Conservation (phyloP, 2,797 vertebrate species). For the Champsocephalus gunnari region DNA sequence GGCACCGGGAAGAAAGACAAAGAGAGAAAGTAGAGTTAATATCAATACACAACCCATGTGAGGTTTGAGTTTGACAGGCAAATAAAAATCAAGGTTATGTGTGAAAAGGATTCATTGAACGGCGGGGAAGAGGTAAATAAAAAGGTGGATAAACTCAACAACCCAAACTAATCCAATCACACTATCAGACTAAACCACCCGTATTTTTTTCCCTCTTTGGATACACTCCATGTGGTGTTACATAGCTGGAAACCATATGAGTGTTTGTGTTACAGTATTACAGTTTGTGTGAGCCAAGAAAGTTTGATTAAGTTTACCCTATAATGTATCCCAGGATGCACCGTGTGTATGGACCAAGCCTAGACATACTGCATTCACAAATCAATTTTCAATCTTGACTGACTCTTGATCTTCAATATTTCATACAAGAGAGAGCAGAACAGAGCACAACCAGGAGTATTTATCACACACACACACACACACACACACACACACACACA, state of each 20-base stretch:
- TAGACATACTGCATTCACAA: conserved; percentile 50
- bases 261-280: conserved; percentile 15
- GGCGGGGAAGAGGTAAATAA: conserved; percentile 6
- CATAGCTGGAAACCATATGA: not conserved
- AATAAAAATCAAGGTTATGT: conserved; percentile 32
- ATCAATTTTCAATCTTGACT: conserved; percentile 72
- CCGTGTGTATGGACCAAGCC: conserved; percentile 13
- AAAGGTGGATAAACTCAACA: not conserved
- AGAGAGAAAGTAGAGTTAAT: conserved; percentile 24
- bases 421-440: conserved; percentile 41
- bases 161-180: not conserved
- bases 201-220: conserved; percentile 5
- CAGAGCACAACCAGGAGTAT: conserved; percentile 38
- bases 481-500: conserved; percentile 2
- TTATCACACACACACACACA: conserved; percentile 26
- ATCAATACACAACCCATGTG: conserved; percentile 12
- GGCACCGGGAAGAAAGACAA: conserved; percentile 32
- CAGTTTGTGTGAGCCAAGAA: conserved; percentile 33
- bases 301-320: conserved; percentile 55
- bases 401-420: conserved; percentile 62
- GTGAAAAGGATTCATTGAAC: conserved; percentile 9
- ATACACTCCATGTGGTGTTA: conserved; percentile 6
- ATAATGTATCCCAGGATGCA: conserved; percentile 47
- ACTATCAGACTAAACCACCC: not conserved
- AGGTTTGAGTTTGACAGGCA: conserved; percentile 24